These are phyloP conservation scores for Rhinolophus sinicus DNA, from an alignment of 2,113 vertebrate species.

Conservation along the genomic window DNA sequence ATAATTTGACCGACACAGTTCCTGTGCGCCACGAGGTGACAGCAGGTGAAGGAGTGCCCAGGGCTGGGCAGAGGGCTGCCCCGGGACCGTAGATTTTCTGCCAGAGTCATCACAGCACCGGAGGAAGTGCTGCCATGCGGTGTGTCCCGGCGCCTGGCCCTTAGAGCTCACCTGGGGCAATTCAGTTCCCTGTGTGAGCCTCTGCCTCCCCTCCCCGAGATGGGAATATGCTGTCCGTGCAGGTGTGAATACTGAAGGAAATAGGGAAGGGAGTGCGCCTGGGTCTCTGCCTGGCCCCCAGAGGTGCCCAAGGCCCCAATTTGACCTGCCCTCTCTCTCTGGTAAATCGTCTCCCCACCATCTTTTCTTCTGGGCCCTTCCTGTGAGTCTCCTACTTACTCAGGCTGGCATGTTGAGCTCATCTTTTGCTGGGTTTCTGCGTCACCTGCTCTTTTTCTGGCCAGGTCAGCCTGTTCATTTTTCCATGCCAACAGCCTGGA, in stretches of 20 bases:
- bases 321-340: neutral
- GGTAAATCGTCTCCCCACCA: neutral
- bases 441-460: conserved; percentile 56
- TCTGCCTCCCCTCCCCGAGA: neutral
- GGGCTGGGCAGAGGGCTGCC: neutral
- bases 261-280: neutral
- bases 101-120: neutral
- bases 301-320: neutral
- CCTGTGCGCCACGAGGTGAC: neutral
- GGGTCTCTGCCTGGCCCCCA: neutral
- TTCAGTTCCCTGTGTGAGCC: neutral
- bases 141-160: neutral
- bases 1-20: neutral
- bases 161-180: neutral
- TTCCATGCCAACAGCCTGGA: conserved; percentile 36
- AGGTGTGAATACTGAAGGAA: neutral
- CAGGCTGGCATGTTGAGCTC: neutral
- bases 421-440: conserved; percentile 25
- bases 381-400: neutral
- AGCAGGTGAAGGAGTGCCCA: neutral
- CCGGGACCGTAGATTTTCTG: neutral
- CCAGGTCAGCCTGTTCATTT: conserved; percentile 64
- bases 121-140: neutral
- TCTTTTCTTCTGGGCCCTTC: neutral
- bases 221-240: fast-evolving